phyloP scores from a whole-genome alignment of 92 coral and sea anemone species.

The Anthopleura xanthogrammica region DNA sequence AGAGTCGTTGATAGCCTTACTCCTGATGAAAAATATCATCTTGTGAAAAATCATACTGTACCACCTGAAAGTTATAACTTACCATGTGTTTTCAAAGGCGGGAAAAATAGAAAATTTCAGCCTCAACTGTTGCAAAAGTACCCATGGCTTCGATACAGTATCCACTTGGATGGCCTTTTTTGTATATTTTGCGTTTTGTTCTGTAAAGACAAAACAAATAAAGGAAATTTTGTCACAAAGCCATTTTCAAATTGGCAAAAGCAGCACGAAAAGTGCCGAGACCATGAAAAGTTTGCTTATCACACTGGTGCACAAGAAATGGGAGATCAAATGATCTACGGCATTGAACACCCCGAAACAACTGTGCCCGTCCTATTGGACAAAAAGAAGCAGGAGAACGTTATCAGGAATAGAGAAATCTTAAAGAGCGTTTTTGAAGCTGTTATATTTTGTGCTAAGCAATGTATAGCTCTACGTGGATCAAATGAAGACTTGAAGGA shows the following conservation, averaged over 20 bases:
- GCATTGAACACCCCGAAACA: slow-evolving; percentile 26
- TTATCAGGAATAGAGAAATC: slow-evolving; percentile 14
- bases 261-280: slow-evolving; percentile 8
- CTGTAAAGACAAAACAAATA: slow-evolving; percentile 22
- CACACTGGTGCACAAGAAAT: not conserved
- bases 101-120: slow-evolving; percentile 1
- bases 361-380: slow-evolving; percentile 10
- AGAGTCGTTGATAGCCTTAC: not conserved
- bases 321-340: slow-evolving; percentile 9
- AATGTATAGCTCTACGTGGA: not conserved
- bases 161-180: slow-evolving; percentile 34
- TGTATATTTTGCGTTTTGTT: slow-evolving; percentile 36
- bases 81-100: not conserved
- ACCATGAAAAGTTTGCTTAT: not conserved
- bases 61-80: not conserved
- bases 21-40: not conserved
- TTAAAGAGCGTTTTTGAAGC: not conserved
- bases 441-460: not conserved
- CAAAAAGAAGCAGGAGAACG: slow-evolving; percentile 17
- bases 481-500: not conserved
- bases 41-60: not conserved
- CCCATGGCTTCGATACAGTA: slow-evolving; percentile 28
- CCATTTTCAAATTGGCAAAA: slow-evolving; percentile 25
- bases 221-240: slow-evolving; percentile 18
- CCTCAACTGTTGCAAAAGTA: slow-evolving; percentile 28